Evolutionary conservation across 1,140 invertebrate genomes (phyloP).

Genomic region (Penaeus japonicus): DNA sequence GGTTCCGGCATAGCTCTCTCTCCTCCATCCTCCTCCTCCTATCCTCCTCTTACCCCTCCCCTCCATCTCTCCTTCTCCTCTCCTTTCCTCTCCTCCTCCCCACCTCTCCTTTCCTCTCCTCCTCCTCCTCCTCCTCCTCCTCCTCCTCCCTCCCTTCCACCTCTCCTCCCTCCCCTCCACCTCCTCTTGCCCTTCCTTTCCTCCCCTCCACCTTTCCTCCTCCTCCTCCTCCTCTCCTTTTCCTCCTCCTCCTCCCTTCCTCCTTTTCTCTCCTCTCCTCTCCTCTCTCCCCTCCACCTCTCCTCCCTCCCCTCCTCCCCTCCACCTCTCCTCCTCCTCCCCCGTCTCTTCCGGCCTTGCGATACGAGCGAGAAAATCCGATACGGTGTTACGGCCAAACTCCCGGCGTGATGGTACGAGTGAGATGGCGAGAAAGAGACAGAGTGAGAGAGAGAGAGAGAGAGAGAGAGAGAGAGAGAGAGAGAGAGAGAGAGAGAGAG

Average conservation of each 20-base stretch:
- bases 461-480: neutral
- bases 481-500: neutral
- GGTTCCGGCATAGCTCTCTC: neutral
- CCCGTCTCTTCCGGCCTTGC: no score
- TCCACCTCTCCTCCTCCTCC: no score
- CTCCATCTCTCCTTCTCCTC: neutral
- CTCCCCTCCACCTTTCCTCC: neutral
- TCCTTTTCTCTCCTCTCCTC: no score
- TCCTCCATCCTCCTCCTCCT: neutral
- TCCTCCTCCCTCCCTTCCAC: neutral
- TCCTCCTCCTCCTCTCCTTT: neutral
- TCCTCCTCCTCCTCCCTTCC: neutral
- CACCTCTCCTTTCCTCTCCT: neutral
- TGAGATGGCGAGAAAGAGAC: neutral
- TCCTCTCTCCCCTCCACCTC: no score
- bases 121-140: neutral
- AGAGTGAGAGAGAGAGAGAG: neutral
- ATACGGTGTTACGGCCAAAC: no score
- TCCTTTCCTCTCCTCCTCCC: neutral
- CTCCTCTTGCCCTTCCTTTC: neutral
- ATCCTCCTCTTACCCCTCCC: neutral
- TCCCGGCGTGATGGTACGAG: neutral
- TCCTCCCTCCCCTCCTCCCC: no score
- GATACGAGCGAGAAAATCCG: no score
- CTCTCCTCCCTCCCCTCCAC: neutral